Evolutionary conservation across 2,888 invertebrate species (phyloP), one percentile per base, ranked within the genome.

Genomic region (Drosophila buzzatii): DNA sequence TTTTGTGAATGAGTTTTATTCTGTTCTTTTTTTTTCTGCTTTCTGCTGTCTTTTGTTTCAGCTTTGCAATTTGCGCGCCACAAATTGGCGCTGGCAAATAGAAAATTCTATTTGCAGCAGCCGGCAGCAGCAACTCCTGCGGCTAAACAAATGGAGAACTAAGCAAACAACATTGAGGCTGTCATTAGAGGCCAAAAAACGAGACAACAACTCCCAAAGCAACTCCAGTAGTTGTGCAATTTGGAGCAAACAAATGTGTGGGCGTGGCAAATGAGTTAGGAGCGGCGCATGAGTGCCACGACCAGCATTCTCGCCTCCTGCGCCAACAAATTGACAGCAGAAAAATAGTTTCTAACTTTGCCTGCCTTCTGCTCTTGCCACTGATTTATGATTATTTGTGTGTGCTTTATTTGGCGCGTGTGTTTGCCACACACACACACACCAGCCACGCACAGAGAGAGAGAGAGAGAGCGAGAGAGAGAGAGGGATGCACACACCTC

Each of bases 1-100:
- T 89, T 82, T 88, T 86, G 70, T 79, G 86, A 84, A 88, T 85
- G 89, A 78, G 81, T 79, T 88, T 85, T 72, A 20, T 45, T 53
- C 4, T 87, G 75, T 67, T 73, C 18, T 35, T 42, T 23, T 23
- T 23, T 23, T 23, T 23, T 4, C 4, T 23, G 16, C 75, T 85
- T 76, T 73, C 23, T 61, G 23, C 66, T n/a, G 44, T 42, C 66
- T 67, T 81, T 81, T 83, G 64, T 73, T 62, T 73, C 45, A 63
- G 51, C 70, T 60, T 51, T 39, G 74, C 76, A 86, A 84, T 82
- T 82, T 84, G 67, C 73, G 73, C 66, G 70, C 66, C 67, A 65
- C 57, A 70, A 79, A 70, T 79, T 81, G 81, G 84, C 68, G 70
- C 73, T 70, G 63, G 31, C 71, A 68, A 23, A 55, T 10, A 65